Evolutionary conservation across 1,140 invertebrate species (phyloP).

Genomic region (Hylaeus volcanicus): DNA sequence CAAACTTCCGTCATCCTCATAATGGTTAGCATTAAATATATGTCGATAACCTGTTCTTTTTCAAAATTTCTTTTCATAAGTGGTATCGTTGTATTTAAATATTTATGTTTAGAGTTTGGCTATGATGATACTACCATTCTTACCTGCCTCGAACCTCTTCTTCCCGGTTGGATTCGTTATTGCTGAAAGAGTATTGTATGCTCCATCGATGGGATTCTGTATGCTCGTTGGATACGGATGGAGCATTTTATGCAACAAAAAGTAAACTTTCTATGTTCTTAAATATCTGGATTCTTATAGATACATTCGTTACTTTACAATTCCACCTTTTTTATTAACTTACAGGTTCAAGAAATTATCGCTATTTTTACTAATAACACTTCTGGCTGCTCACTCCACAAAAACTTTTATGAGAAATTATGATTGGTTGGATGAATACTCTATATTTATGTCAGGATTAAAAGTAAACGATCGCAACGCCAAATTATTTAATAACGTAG

Average conservation of each 20-base stretch:
- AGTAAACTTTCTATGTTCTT: constrained; percentile 70
- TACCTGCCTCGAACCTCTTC: constrained; percentile 98
- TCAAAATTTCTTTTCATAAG: not conserved
- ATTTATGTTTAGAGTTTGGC: constrained; percentile 85
- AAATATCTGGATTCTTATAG: not conserved
- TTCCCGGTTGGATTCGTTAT: constrained; percentile 99
- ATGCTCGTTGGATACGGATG: constrained; percentile 93
- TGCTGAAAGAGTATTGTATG: constrained; percentile 96
- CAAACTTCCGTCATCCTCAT: constrained; percentile 88
- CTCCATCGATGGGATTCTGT: constrained; percentile 98
- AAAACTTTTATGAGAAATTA: constrained; percentile 94
- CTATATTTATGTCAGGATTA: constrained; percentile 95
- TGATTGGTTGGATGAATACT: constrained; percentile 96
- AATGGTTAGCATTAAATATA: constrained; percentile 84
- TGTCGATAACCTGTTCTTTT: not conserved
- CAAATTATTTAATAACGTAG: constrained; percentile 98
- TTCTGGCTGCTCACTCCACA: constrained; percentile 88
- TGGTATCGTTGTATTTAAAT: not conserved
- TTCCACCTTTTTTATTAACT: constrained; percentile 1
- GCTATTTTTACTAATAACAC: constrained; percentile 83
- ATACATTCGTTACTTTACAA: not conserved
- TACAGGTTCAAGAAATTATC: constrained; percentile 82
- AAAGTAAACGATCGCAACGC: constrained; percentile 95
- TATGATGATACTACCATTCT: constrained; percentile 93
- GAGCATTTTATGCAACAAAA: constrained; percentile 80